Percentiles rank a stretch among this genome's conserved stretches.
Evolutionary conservation across 2,797 vertebrate species (phyloP).

Genomic region (Halcyon leucocephala): DNA sequence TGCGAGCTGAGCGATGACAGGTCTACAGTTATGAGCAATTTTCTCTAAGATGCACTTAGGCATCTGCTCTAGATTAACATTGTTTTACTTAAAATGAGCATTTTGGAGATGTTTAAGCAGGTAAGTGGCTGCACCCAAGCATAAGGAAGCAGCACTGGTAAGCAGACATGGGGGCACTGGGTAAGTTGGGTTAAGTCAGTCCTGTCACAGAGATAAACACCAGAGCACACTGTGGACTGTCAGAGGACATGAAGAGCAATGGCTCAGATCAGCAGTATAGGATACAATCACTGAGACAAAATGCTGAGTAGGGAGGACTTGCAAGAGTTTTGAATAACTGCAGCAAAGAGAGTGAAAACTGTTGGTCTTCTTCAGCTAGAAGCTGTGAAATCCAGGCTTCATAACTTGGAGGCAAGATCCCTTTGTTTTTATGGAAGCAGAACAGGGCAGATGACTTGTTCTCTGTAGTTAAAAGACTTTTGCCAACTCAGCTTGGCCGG

Average conservation of each 20-base stretch:
- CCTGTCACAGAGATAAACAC: not conserved
- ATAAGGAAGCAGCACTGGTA: not conserved
- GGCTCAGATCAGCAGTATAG: not conserved
- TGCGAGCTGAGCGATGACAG: not conserved
- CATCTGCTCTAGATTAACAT: slow-evolving; percentile 45
- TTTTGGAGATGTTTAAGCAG: slow-evolving; percentile 7
- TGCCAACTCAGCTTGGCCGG: not conserved
- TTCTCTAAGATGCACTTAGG: slow-evolving; percentile 12
- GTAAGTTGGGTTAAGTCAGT: not conserved
- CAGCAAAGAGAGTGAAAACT: not conserved
- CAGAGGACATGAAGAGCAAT: not conserved
- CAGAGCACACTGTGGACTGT: not conserved
- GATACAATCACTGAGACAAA: not conserved
- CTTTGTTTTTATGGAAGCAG: not conserved
- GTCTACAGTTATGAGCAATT: not conserved
- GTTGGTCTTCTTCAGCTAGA: not conserved
- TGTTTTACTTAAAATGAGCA: not conserved
- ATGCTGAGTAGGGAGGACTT: not conserved
- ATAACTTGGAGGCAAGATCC: not conserved
- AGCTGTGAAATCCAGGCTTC: not conserved
- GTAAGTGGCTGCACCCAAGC: not conserved
- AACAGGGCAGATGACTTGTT: not conserved
- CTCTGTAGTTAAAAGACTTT: not conserved
- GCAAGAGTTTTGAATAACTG: not conserved
- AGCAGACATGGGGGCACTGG: not conserved